phyloP scores from a whole-genome alignment of 2,113 vertebrate species.

The Dermatemys mawii region DNA sequence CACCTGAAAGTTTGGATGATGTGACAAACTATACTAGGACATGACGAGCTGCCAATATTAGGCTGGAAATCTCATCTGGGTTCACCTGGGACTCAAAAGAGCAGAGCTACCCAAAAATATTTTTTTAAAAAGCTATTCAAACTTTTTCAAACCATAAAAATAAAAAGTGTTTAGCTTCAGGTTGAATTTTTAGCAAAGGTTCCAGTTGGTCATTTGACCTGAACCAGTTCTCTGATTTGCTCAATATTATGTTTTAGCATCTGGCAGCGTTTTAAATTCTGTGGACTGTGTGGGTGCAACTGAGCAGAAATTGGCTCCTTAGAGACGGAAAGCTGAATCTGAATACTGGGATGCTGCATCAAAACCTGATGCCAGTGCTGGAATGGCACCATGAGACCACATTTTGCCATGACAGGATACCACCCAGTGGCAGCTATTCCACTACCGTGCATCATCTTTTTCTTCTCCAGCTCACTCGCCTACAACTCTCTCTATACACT shows the following conservation, averaged over 20 bases:
- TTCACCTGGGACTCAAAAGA: slow-evolving; percentile 20
- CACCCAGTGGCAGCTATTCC: no score
- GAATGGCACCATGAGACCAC: neutral
- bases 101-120: neutral
- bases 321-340: neutral
- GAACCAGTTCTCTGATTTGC: slow-evolving; percentile 11
- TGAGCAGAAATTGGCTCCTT: fast-evolving
- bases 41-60: neutral
- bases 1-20: neutral
- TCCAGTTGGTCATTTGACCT: slow-evolving; percentile 18
- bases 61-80: neutral
- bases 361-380: neutral
- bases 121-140: slow-evolving; percentile 26
- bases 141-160: neutral
- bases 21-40: neutral
- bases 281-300: fast-evolving
- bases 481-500: neutral
- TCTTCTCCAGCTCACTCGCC: neutral
- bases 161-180: neutral
- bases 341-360: neutral
- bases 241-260: neutral
- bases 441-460: neutral
- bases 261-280: neutral
- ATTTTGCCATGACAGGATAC: fast-evolving
- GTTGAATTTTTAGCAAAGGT: neutral